These are phyloP conservation scores for Diorhabda sublineata DNA, from an alignment of 1,140 invertebrate species.

Conservation along the genomic window DNA sequence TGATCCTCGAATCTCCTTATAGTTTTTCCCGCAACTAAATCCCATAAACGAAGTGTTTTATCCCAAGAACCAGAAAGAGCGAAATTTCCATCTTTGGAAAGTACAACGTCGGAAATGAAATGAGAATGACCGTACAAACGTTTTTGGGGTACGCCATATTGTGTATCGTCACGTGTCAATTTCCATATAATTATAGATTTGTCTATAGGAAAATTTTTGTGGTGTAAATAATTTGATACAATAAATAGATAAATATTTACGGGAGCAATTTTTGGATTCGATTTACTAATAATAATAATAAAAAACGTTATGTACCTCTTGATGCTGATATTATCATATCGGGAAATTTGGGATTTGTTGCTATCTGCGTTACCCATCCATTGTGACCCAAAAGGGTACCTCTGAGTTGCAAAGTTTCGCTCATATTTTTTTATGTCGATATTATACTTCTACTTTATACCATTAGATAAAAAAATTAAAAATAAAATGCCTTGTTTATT, in stretches of 20 bases:
- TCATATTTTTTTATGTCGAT: constrained; percentile 47
- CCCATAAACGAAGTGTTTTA: constrained; percentile 97
- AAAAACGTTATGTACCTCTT: constrained; percentile 69
- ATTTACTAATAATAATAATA: neutral
- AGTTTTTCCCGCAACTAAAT: constrained; percentile 88
- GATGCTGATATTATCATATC: constrained; percentile 98
- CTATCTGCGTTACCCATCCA: constrained; percentile 99
- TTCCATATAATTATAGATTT: constrained; percentile 99
- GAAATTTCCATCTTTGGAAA: constrained; percentile 99
- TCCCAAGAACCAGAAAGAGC: constrained; percentile 99
- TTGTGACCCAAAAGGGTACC: constrained; percentile 94
- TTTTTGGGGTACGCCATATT: constrained; percentile 94
- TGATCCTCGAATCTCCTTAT: constrained; percentile 97
- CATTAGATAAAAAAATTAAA: too few species aligned
- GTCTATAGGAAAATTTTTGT: constrained; percentile 60
- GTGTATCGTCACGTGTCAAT: constrained; percentile 85
- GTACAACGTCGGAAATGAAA: constrained; percentile 97
- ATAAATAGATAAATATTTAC: neutral
- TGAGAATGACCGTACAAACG: constrained; percentile 96
- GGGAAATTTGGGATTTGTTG: constrained; percentile 96
- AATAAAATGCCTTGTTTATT: too few species aligned
- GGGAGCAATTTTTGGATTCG: neutral
- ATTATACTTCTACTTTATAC: too few species aligned
- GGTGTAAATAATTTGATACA: too few species aligned
- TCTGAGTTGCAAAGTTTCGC: constrained; percentile 86